Evolutionary conservation across 2,888 invertebrate species (phyloP), one percentile per base, ranked within the genome.

Genomic region (Arctia plantaginis): DNA sequence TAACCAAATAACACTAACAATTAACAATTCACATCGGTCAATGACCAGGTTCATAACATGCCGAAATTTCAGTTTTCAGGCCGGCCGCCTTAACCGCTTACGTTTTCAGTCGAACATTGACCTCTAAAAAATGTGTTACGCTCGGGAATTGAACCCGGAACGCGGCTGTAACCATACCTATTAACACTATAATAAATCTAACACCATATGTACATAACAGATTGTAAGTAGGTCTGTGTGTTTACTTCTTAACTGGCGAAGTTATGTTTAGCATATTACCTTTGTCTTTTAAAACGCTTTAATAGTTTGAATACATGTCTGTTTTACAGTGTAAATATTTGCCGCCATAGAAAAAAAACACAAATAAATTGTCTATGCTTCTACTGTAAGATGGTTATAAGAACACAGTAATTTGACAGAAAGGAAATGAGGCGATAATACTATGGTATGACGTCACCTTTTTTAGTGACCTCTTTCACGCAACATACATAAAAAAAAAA

Each of bases 131-230:
- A 89, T 75, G 87, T 91, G 92, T 85, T 88, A 88, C 87, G 80
- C 73, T 77, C 88, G 93, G 86, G 87, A 69, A 82, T 85, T 90
- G 93, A 94, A 94, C 95, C 94, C 94, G 94, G 95, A 93, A 94
- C 72, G 68, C 66, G 73, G 68, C 77, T 77, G 76, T 78, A 85
- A 82, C 72, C 68, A 78, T 81, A 76, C 64, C 66, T 73, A 69
- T 73, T 73, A 73, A 66, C 73, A 69, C 65, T 69, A 66, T 73
- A 68, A 55, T 73, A 73, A 71, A 41, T 30, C 62, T 70, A 70
- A 70, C 70, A 62, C 70, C 70, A 70, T 62, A 44, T 70, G 70
- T 70, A 70, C 70, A 59, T 70, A 70, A 70, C 62, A 39, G 62
- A 20, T 20, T 62, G 68, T 69, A 73, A 47, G 68, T 73, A 35